Percentiles rank a stretch among this genome's conserved stretches.
Conservation (phyloP, 2,888 invertebrate genomes). For the Reticulitermes lucifugus region DNA sequence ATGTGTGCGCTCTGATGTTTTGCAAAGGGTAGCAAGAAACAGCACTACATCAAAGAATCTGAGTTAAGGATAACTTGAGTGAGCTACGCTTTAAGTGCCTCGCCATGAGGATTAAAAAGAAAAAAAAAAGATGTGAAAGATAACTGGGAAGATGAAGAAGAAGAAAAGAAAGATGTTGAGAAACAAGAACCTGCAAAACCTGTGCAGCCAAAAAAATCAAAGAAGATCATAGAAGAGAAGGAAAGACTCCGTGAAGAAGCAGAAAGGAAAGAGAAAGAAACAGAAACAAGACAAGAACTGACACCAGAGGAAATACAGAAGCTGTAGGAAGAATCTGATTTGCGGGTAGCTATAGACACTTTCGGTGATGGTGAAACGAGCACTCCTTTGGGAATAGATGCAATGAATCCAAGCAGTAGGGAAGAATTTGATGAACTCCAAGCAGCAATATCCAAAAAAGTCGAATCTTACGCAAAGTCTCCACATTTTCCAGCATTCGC, state of each 20-base stretch:
- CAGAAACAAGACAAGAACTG: constrained; percentile 67
- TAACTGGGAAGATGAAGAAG: constrained; percentile 90
- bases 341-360: constrained; percentile 87
- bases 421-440: constrained; percentile 86
- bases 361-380: constrained; percentile 63
- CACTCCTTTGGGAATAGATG: constrained; percentile 67
- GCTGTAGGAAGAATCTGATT: constrained; percentile 88
- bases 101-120: too few species aligned
- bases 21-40: too few species aligned
- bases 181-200: constrained; percentile 71
- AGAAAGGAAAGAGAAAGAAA: constrained; percentile 70
- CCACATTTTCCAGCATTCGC: constrained; percentile 80
- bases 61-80: too few species aligned
- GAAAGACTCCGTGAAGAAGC: constrained; percentile 78
- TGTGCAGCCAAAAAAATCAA: constrained; percentile 75
- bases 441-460: constrained; percentile 77
- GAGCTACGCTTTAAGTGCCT: too few species aligned
- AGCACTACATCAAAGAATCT: too few species aligned
- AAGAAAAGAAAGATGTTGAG: constrained; percentile 82
- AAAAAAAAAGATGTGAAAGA: constrained; percentile 69
- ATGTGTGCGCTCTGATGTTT: too few species aligned
- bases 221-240: constrained; percentile 89
- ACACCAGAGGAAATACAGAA: constrained; percentile 87
- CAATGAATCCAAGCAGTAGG: constrained; percentile 78
- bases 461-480: constrained; percentile 72